Base-by-base conservation (phyloP, 2,888 invertebrate genomes). In the Sinhomidia bicolor region DNA sequence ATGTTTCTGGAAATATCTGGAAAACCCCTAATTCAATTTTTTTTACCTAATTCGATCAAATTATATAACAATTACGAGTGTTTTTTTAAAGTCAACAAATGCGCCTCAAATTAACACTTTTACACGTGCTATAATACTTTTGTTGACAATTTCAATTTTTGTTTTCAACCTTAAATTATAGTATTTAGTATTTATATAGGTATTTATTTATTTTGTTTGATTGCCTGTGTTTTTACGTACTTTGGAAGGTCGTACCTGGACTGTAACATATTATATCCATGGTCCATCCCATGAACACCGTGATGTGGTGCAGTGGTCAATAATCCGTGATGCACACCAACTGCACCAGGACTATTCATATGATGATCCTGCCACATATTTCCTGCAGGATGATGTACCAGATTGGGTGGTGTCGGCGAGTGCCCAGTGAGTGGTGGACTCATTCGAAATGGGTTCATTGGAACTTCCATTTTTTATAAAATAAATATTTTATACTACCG, bases 391-490 rank as follows among this genome's bases (percentile, higher is more conserved):
- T 92, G 92, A 90, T 92, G 92, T 51, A 91, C 91, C 89, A 92
- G 83, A 89, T 90, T 92, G 54, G 92, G 92, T 68, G 91, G 91
- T 54, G 91, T 94, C 93, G 93, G 94, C 92, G 93, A 93, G 93
- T 93, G 94, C 92, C 93, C 91, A 94, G 93, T 92, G 91, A 93
- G 91, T 91, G 92, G 92, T 92, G 92, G 94, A 93, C 95, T 95
- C 94, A 96, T 94, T 93, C 96, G 96, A 94, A 97, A 97, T 93
- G 97, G 96, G 94, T 97, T 96, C 96, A 97, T 97, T 89, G 91
- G 92, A 85, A 91, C 89, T 87, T 91, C 92, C 92, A 92, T 92
- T 76, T 51, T 54, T n/a, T n/a, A n/a, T n/a, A n/a, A n/a, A n/a
- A n/a, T n/a, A n/a, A 47, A 74, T 12, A 62, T 9, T 41, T 26